Percentiles rank a stretch among this genome's conserved stretches.
Conservation (phyloP, 2,888 invertebrate genomes). For the Tethea ocularis region DNA sequence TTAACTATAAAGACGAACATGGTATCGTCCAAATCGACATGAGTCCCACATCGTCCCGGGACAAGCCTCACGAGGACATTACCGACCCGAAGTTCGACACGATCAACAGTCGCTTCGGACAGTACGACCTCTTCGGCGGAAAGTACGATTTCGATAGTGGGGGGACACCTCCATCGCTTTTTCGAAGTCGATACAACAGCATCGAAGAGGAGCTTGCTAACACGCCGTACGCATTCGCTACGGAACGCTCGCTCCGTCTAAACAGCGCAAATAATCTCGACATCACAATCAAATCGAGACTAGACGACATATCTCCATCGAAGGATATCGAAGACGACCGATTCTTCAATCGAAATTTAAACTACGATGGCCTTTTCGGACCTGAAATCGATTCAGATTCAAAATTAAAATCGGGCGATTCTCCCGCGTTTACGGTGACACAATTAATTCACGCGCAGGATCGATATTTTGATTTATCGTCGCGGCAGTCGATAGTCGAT, state of each 20-base stretch:
- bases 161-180: conserved; percentile 64
- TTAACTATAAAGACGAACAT: conserved; percentile 78
- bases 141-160: conserved; percentile 64
- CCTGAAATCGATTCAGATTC: conserved; percentile 57
- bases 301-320: conserved; percentile 53
- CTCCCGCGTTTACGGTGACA: conserved; percentile 72
- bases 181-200: conserved; percentile 78
- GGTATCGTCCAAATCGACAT: conserved; percentile 78
- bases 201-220: conserved; percentile 79
- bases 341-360: conserved; percentile 57
- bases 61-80: conserved; percentile 41
- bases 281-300: conserved; percentile 59
- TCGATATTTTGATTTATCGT: conserved; percentile 72
- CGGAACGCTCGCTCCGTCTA: conserved; percentile 55
- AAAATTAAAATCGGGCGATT: conserved; percentile 34
- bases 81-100: conserved; percentile 72
- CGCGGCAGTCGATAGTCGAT: conserved; percentile 40
- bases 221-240: conserved; percentile 79
- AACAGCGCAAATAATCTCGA: conserved; percentile 57
- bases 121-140: conserved; percentile 75
- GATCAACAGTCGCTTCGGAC: conserved; percentile 72
- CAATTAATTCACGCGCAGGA: conserved; percentile 78
- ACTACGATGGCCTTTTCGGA: conserved; percentile 61
- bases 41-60: conserved; percentile 59
- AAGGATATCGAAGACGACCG: conserved; percentile 71